phyloP scores from a whole-genome alignment of 2,113 vertebrate species.

The Nanorana parkeri region DNA sequence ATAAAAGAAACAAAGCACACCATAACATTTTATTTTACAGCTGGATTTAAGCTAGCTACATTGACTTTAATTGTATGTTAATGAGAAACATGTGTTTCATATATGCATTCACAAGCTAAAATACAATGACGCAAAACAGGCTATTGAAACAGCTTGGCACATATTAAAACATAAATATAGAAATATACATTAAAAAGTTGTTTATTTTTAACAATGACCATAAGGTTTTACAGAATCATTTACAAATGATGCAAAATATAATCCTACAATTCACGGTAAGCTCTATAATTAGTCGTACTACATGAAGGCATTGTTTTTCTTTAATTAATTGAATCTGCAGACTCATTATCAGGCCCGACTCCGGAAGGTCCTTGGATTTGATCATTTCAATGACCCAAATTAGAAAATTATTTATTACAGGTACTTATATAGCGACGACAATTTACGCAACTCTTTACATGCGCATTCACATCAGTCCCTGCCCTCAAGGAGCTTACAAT shows the following conservation, averaged over 20 bases:
- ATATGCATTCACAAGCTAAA: neutral
- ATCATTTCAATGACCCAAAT: neutral
- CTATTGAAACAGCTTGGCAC: neutral
- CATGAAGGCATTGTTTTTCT: slow-evolving; percentile 34
- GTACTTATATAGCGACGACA: too few species aligned
- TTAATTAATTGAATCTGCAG: slow-evolving; percentile 26
- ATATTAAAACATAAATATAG: neutral
- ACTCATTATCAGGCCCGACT: neutral
- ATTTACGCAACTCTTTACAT: too few species aligned
- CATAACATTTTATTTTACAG: neutral
- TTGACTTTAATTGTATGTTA: neutral
- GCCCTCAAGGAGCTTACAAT: too few species aligned
- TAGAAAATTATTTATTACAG: too few species aligned
- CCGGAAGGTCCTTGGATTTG: neutral
- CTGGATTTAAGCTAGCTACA: neutral
- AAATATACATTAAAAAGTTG: too few species aligned
- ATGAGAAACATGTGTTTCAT: slow-evolving; percentile 34
- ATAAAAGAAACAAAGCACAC: neutral
- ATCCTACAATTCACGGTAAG: slow-evolving; percentile 19
- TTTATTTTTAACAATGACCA: slow-evolving; percentile 24
- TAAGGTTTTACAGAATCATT: neutral
- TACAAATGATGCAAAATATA: slow-evolving; percentile 9
- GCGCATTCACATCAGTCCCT: too few species aligned
- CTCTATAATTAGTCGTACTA: neutral
- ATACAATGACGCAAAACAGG: slow-evolving; percentile 10